Evolutionary conservation across 2,113 vertebrate species (phyloP).

Genomic region (Malurus cyaneus): DNA sequence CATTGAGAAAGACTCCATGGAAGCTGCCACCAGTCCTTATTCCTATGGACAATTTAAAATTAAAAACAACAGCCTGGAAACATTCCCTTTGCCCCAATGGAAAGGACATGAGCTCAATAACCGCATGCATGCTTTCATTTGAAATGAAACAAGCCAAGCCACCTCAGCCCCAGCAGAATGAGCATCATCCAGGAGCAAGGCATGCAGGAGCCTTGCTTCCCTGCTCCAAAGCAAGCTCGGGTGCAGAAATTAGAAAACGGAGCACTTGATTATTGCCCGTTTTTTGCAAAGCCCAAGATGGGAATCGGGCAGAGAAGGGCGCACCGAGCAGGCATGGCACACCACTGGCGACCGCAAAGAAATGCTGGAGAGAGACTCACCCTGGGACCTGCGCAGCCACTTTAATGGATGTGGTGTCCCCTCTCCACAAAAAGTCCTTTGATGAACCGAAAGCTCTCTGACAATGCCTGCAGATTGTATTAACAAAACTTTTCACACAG

Average conservation of each 20-base stretch:
- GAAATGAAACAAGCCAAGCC: not conserved
- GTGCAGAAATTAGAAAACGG: not conserved
- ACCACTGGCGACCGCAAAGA: not conserved
- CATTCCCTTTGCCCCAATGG: not conserved
- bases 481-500: slow-evolving; percentile 62
- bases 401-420: slow-evolving; percentile 11
- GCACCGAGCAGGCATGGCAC: not conserved
- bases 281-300: not conserved
- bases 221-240: not conserved
- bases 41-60: not conserved
- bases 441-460: slow-evolving; percentile 56
- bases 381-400: not conserved
- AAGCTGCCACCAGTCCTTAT: not conserved
- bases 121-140: not conserved
- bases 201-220: not conserved
- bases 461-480: slow-evolving; percentile 57
- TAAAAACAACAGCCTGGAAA: not conserved
- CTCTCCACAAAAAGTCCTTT: slow-evolving; percentile 59
- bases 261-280: not conserved
- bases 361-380: not conserved
- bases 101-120: not conserved
- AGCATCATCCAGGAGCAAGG: not conserved
- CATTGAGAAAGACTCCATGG: not conserved
- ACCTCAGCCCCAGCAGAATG: not conserved
- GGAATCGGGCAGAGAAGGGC: not conserved